A percentile compares a stretch with the other conserved stretches of the same genome.
Conservation (phyloP, 2,113 vertebrate genomes). For the human region GRCh38 chr16:84635501-84636000, state of each 20-base stretch:
- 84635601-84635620: too few relatives aligned
- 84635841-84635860: neutral
- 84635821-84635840: neutral
- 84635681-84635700: too few relatives aligned
- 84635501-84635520: too few relatives aligned
- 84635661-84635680: too few relatives aligned
- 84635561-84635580: too few relatives aligned
- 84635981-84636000: neutral
- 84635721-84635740: neutral
- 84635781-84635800: neutral
- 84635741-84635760: neutral
- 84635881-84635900: neutral
- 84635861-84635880: neutral
- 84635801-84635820: too few relatives aligned
- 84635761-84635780: neutral
- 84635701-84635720: neutral
- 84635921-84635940: neutral
- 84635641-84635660: too few relatives aligned
- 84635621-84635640: too few relatives aligned
- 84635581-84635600: too few relatives aligned
- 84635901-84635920: constrained; percentile 41
- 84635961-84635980: neutral
- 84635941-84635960: neutral
- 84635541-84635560: too few relatives aligned
- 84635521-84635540: too few relatives aligned